Conservation (phyloP, 2,113 vertebrate species). For the Ginglymostoma cirratum region DNA sequence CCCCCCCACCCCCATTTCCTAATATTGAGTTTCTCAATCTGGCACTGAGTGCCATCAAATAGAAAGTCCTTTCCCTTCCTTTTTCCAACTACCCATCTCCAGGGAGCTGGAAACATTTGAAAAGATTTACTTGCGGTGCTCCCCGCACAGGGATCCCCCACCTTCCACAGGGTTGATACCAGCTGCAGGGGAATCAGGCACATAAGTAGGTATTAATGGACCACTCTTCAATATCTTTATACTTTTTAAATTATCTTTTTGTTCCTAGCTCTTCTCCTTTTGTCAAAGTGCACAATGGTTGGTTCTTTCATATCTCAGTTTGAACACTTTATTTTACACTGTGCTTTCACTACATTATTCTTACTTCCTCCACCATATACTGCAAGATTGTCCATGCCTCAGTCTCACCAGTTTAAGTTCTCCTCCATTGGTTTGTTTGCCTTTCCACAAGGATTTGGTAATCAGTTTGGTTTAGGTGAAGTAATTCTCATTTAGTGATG, state of each 20-base stretch:
- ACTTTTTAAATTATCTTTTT: neutral
- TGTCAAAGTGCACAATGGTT: neutral
- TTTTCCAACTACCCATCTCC: too few relatives aligned
- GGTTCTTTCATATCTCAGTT: neutral
- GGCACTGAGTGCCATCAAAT: too few relatives aligned
- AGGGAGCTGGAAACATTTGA: too few relatives aligned
- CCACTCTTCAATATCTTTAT: neutral
- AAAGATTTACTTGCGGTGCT: too few relatives aligned
- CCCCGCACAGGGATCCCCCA: too few relatives aligned
- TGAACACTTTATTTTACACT: neutral
- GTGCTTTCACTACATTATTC: neutral
- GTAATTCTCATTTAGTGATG: neutral
- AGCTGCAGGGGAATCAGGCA: too few relatives aligned
- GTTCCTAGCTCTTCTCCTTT: neutral
- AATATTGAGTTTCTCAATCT: too few relatives aligned
- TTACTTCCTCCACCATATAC: neutral
- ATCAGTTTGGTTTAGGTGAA: neutral
- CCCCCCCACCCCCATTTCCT: too few relatives aligned
- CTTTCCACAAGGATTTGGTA: neutral
- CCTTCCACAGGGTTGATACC: too few relatives aligned
- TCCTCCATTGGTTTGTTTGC: neutral
- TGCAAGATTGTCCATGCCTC: neutral
- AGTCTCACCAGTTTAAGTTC: neutral
- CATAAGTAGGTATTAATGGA: too few relatives aligned
- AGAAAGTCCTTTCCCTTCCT: too few relatives aligned